Conservation (phyloP, 1,140 invertebrate genomes). For the Lepidurus apus region DNA sequence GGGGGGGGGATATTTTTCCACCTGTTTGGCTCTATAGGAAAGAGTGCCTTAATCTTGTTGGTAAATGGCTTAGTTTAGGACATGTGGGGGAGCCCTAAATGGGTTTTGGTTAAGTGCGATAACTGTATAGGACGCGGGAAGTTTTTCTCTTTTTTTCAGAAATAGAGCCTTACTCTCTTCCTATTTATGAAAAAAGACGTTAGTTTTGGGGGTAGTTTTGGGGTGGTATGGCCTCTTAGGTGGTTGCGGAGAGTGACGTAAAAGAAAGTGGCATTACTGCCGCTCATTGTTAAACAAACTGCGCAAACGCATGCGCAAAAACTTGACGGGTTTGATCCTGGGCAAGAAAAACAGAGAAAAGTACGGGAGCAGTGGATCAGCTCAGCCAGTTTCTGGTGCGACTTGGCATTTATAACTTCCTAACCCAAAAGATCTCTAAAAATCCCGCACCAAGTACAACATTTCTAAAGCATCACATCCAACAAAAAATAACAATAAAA, state of each 20-base stretch:
- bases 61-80: too few species aligned
- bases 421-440: not conserved
- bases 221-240: not conserved
- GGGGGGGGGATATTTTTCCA: too few species aligned
- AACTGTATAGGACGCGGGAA: too few species aligned
- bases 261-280: not conserved
- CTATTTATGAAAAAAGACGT: not conserved
- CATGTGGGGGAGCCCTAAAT: too few species aligned
- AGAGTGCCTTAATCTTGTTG: too few species aligned
- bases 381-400: not conserved
- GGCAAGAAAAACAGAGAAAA: slow-evolving; percentile 7
- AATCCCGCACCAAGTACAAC: too few species aligned
- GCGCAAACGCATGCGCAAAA: not conserved
- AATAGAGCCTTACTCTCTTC: not conserved
- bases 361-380: not conserved
- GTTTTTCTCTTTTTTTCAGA: not conserved
- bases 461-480: not conserved
- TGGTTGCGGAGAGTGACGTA: not conserved
- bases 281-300: not conserved
- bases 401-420: not conserved
- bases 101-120: too few species aligned
- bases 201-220: not conserved
- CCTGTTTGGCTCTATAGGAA: too few species aligned
- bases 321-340: not conserved
- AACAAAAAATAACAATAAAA: not conserved